Conservation (phyloP, 2,113 vertebrate species). For the Tragelaphus strepsiceros region DNA sequence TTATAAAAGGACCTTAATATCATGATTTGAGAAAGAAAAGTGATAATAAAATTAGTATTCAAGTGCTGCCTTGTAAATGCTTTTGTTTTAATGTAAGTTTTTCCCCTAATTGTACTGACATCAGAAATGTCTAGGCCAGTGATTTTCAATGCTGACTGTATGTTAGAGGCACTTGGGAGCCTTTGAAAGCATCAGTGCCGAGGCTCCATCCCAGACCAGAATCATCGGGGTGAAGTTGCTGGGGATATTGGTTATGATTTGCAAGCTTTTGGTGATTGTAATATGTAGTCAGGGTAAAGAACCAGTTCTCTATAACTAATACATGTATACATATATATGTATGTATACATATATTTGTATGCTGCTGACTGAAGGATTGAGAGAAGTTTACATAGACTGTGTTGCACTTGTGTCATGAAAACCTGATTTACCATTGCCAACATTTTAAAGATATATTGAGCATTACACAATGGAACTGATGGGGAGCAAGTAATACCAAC, state of each 20-base stretch:
- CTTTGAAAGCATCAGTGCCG: not conserved
- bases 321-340: not conserved
- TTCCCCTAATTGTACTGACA: not conserved
- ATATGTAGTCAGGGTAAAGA: not conserved
- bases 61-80: not conserved
- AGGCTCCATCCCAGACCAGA: not conserved
- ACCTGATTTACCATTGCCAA: not conserved
- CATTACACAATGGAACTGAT: not conserved
- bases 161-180: not conserved
- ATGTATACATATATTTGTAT: not conserved
- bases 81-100: not conserved
- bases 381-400: not conserved
- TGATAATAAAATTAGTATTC: not conserved
- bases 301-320: not conserved
- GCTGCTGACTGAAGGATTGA: not conserved
- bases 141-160: not conserved
- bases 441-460: not conserved
- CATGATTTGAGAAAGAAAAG: not conserved
- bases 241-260: not conserved
- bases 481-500: not conserved
- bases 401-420: not conserved
- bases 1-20: not conserved
- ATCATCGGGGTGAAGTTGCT: not conserved
- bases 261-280: not conserved
- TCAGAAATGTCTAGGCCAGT: not conserved